phyloP scores from a whole-genome alignment of 2,113 vertebrate genomes.

The Trichomycterus rosablanca region DNA sequence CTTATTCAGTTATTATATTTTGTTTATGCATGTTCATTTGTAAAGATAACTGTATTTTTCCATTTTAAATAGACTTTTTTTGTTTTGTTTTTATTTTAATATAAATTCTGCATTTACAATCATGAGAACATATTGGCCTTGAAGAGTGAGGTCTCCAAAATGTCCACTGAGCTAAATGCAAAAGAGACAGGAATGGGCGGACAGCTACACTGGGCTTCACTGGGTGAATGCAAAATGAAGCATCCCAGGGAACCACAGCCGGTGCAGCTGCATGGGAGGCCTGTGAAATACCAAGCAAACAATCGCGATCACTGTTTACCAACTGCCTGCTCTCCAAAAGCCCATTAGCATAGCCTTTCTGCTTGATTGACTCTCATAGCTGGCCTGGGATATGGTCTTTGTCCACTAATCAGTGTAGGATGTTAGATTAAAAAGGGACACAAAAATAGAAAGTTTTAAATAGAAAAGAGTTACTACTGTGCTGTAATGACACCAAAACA shows the following conservation, averaged over 20 bases:
- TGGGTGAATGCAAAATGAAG: slow-evolving; percentile 32
- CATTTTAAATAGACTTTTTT: too few relatives aligned
- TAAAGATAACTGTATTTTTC: too few relatives aligned
- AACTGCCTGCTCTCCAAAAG: slow-evolving; percentile 64
- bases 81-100: too few relatives aligned
- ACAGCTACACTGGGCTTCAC: slow-evolving; percentile 18
- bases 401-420: slow-evolving; percentile 75
- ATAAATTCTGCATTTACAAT: slow-evolving; percentile 14
- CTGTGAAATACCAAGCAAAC: slow-evolving; percentile 72
- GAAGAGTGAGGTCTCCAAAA: slow-evolving; percentile 16
- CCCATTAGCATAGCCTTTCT: slow-evolving; percentile 82
- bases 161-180: slow-evolving; percentile 12
- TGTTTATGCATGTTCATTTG: too few relatives aligned
- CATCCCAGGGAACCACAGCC: slow-evolving; percentile 37
- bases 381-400: slow-evolving; percentile 65
- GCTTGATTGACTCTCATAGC: slow-evolving; percentile 76
- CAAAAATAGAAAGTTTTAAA: too few relatives aligned
- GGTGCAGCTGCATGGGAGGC: slow-evolving; percentile 73
- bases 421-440: slow-evolving; percentile 26
- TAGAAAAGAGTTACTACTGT: too few relatives aligned
- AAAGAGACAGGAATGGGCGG: slow-evolving; percentile 24
- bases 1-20: too few relatives aligned
- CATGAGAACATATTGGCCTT: slow-evolving; percentile 11
- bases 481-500: background rate
- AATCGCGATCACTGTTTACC: slow-evolving; percentile 76